Base-by-base conservation (phyloP, 2,797 vertebrate genomes). In the Acipenser transmontanus region DNA sequence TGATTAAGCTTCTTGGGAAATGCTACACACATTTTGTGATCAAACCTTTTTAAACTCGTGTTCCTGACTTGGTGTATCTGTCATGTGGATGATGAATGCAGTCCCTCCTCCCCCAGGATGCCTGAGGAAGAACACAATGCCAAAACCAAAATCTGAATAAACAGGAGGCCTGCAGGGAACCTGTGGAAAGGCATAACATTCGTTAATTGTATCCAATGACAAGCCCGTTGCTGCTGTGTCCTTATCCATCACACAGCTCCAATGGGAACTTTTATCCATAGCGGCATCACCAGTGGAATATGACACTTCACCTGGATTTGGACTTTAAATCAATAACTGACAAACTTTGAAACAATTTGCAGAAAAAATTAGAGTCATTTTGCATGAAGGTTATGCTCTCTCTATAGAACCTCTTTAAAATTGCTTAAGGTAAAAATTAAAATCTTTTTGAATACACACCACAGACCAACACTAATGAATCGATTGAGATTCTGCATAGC, bases 141-240 rank as follows among this genome's bases (percentile, higher is more conserved):
- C 54, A 57, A 57, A 57, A 57, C 9, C 54, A 57, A 57, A 57
- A 57, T 57, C 54, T 57, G 12, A 57, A 57, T 57, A 57, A 57
- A 57, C 54, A 57, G 54, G 14, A 57, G 12, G 54, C 54, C 54
- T 57, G 8, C 2, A 6, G 54, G 14, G 54, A 57, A 7, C 54
- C 8, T n/a, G 54, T 57, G 54, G 54, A 57, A 57, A 57, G 34
- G 34, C 34, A 34, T 34, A 34, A 34, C 34, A 57, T 57, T 57
- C 5, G n/a, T 9, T 57, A 57, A 57, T 57, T 57, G 54, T 57
- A 13, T n/a, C 12, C 54, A 57, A 57, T 57, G 54, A 57, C 54
- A 57, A n/a, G 12, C 54, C 54, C 7, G 12, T 34, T 7, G n/a
- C 54, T 11, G 54, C 12, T 57, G 54, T 57, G 54, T 57, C 54